Base-by-base conservation (phyloP, 2,888 invertebrate genomes). In the Diarsia rubi region DNA sequence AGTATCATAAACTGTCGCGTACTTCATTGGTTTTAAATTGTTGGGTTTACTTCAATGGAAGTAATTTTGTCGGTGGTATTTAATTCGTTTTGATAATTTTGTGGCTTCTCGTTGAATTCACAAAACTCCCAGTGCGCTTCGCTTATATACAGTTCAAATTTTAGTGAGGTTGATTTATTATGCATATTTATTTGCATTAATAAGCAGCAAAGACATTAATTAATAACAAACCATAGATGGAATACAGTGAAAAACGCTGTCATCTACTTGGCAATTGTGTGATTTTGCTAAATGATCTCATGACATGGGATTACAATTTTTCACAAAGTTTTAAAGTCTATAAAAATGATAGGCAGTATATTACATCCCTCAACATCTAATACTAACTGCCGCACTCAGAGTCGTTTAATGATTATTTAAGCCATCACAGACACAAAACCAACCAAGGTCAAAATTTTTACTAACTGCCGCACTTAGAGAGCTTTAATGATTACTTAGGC, bases 1-100 rank as follows among this genome's bases (percentile, higher is more conserved):
- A 68, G 54, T 63, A 73, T 70, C 54, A 59, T 52, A 65, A 66
- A 71, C 57, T 59, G 37, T 45, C 16, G 57, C 68, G 63, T 59
- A 59, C 52, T 69, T 63, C 70, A 71, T 70, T 81, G 71, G 54
- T 74, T 69, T 69, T 62, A 60, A 81, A 75, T 60, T 65, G 8
- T 78, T 72, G 14, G 9, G 16, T 75, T 65, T 73, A 73, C 76
- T 67, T n/a, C 44, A 71, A 65, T 73, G 37, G 64, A 78, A 66
- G 68, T 63, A 47, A 75, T 73, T 60, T 63, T 70, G 31, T 21
- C 59, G 47, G 31, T 67, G n/a, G n/a, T 47, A 62, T 71, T 65
- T 70, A 71, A 64, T 77, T 80, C 19, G 14, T 75, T 73, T 66
- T 68, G 42, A 59, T 60, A 54, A 12, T 60, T 67, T 74, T 75